phyloP scores from a whole-genome alignment of 1,140 invertebrate species.

The Leptinotarsa undecemlineata region DNA sequence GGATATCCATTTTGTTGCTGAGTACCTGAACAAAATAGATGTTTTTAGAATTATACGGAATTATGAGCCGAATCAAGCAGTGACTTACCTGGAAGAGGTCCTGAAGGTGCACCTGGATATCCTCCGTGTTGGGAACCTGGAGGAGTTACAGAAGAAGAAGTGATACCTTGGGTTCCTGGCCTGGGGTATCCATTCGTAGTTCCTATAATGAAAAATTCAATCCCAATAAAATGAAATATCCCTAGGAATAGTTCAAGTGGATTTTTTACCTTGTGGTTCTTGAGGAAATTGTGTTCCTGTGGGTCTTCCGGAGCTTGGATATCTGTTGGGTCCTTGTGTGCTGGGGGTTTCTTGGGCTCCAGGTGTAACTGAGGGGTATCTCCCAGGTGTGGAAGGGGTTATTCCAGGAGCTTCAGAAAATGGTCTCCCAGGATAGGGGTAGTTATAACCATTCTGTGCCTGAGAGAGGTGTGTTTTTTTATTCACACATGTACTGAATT shows the following conservation, averaged over 20 bases:
- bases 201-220: background rate
- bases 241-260: background rate
- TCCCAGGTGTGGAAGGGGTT: conserved; percentile 8
- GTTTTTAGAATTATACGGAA: background rate
- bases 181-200: conserved; percentile 16
- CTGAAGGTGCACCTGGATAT: conserved; percentile 24
- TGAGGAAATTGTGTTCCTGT: conserved; percentile 24
- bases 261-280: conserved; percentile 9
- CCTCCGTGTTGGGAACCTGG: conserved; percentile 6
- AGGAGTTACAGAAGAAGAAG: conserved; percentile 14
- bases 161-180: conserved; percentile 26
- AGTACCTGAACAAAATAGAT: background rate
- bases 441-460: conserved; percentile 61
- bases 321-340: conserved; percentile 26
- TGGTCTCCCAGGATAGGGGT: conserved; percentile 60
- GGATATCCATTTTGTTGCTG: conserved; percentile 10
- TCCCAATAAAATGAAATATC: background rate
- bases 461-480: background rate
- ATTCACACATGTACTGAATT: no score
- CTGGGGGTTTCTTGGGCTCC: background rate
- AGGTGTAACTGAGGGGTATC: conserved; percentile 25
- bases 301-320: conserved; percentile 29
- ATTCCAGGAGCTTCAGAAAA: conserved; percentile 9
- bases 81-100: conserved; percentile 21
- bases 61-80: background rate